A percentile compares a stretch with the other conserved stretches of the same genome.
These are phyloP conservation scores for Malurus alboscapulatus DNA, from an alignment of 2,113 vertebrate species.

Conservation along the genomic window DNA sequence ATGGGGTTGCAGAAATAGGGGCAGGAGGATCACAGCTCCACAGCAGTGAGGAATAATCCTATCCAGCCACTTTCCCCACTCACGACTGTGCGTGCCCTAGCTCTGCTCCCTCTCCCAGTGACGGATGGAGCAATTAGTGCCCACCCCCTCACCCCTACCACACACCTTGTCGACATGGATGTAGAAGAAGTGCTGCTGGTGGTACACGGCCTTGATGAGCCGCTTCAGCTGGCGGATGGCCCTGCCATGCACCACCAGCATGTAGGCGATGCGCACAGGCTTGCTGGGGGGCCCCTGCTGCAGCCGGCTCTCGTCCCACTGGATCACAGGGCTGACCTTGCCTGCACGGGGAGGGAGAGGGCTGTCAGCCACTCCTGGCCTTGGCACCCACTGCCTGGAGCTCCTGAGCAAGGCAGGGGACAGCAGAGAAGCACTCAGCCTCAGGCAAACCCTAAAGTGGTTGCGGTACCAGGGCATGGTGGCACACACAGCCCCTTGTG, in stretches of 20 bases:
- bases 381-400: background rate
- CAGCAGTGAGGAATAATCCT: background rate
- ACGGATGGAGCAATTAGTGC: fast-evolving
- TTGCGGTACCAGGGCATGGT: background rate
- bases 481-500: fast-evolving
- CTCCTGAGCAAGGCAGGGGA: background rate
- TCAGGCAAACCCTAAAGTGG: fast-evolving
- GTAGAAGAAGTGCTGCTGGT: constrained; percentile 93
- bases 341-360: constrained; percentile 63
- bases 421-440: background rate
- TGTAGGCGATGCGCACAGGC: constrained; percentile 87
- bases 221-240: constrained; percentile 91
- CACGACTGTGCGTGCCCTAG: fast-evolving
- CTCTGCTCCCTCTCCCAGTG: background rate
- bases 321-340: constrained; percentile 80
- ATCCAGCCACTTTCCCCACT: background rate
- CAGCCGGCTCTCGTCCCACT: constrained; percentile 79
- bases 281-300: constrained; percentile 76
- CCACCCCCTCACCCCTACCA: background rate
- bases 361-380: background rate
- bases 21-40: background rate
- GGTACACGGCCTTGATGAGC: constrained; percentile 95
- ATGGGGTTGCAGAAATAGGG: background rate
- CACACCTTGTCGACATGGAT: constrained; percentile 95
- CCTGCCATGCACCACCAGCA: constrained; percentile 93